phyloP scores from a whole-genome alignment of 2,113 vertebrate genomes.

The Dolichallabes microphthalmus region DNA sequence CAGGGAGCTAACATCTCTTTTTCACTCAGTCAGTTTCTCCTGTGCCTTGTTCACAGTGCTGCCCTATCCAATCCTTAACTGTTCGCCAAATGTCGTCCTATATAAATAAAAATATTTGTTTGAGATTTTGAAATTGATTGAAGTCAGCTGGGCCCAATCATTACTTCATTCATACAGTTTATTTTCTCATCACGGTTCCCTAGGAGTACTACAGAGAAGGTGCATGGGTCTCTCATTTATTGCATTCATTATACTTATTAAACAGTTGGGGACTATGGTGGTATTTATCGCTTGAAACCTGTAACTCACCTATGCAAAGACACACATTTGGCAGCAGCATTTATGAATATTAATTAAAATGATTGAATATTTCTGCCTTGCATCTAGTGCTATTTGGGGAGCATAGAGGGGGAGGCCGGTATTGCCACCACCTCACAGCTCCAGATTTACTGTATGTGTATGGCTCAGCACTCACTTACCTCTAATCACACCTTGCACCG shows the following conservation, averaged over 20 bases:
- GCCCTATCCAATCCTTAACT: neutral
- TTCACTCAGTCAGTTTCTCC: neutral
- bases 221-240: neutral
- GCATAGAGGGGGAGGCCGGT: neutral
- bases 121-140: neutral
- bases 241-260: constrained; percentile 39
- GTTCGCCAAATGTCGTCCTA: neutral
- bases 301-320: constrained; percentile 58
- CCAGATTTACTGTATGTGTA: neutral
- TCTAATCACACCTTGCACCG: no score
- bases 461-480: no score
- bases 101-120: neutral
- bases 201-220: neutral
- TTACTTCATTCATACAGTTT: neutral
- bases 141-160: neutral
- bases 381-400: neutral
- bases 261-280: constrained; percentile 73
- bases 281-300: constrained; percentile 71
- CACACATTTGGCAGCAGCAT: neutral
- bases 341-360: constrained; percentile 38
- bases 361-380: neutral
- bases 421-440: neutral
- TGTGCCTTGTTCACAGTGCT: neutral
- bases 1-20: constrained; percentile 64
- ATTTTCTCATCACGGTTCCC: neutral